These are phyloP conservation scores for Ahaetulla prasina DNA, from an alignment of 2,113 vertebrate genomes.

Conservation along the genomic window DNA sequence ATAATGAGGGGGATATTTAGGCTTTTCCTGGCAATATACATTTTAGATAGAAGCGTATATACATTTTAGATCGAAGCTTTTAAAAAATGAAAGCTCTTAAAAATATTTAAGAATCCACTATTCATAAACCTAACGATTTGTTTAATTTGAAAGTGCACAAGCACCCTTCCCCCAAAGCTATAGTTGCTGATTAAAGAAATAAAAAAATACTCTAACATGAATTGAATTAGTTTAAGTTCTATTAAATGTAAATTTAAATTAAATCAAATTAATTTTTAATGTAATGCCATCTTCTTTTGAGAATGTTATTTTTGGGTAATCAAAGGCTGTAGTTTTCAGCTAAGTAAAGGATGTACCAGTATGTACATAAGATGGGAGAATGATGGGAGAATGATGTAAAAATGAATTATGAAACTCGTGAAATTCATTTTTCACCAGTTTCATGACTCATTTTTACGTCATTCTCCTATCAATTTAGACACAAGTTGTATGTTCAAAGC, in stretches of 20 bases:
- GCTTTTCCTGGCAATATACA: conserved; percentile 70
- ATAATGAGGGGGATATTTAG: conserved; percentile 71
- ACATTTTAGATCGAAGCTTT: conserved; percentile 83
- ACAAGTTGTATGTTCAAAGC: conserved; percentile 41
- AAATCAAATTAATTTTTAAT: not conserved
- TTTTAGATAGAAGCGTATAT: too few species aligned
- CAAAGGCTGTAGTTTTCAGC: not conserved
- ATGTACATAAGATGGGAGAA: not conserved
- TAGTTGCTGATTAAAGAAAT: not conserved
- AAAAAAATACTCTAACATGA: not conserved
- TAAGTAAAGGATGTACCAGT: not conserved
- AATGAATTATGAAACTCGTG: not conserved
- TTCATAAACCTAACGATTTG: not conserved
- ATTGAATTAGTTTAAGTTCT: not conserved
- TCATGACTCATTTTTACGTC: conserved; percentile 3
- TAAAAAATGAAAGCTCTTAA: conserved; percentile 82
- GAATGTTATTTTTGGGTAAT: not conserved
- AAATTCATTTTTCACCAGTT: too few species aligned
- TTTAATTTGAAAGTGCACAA: not conserved
- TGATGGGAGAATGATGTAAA: too few species aligned
- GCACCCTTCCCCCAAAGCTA: not conserved
- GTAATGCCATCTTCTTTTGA: not conserved
- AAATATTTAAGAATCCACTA: conserved; percentile 63
- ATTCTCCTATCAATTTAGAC: conserved; percentile 35
- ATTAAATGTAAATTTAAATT: not conserved